Base-by-base conservation (phyloP, 2,888 invertebrate species). In the Spicauda simplicius region DNA sequence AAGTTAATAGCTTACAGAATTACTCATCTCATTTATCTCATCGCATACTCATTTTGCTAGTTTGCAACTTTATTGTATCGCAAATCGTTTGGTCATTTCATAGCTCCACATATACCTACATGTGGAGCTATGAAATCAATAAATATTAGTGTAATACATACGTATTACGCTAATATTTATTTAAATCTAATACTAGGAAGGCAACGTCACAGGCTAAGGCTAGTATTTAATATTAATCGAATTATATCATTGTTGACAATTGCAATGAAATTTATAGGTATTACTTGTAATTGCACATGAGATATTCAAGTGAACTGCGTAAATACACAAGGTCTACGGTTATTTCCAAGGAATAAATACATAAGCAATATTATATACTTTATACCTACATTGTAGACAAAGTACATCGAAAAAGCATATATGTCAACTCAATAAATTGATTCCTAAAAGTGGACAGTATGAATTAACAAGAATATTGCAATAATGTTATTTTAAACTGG, bases 261-360 rank as follows among this genome's bases (percentile, higher is more conserved):
- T n/a, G n/a, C 45, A 45, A n/a, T 45, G 45, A n/a, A 45, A 45
- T 45, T 45, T 45, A 45, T 45, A 37, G 37, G 12, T 37, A 11
- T n/a, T n/a, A 45, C n/a, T 45, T 45, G n/a, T n/a, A 45, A 59
- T 59, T 59, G 45, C 59, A 25, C 59, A 48, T 11, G 20, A 59
- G 59, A 59, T 59, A 59, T 14, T 16, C 59, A 59, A 59, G 20
- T 48, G 25, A 59, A 58, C 58, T 7, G 20, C 12, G n/a, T 58
- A 58, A 58, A 45, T 11, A 41, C 37, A 52, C 19, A 53, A 53
- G 19, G 53, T 53, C 53, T 18, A 11, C 11, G 5, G 18, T 19
- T 20, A 8, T 53, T 20, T 53, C 20, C 53, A 12, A n/a, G 55
- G 25, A 41, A 41, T 41, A 41, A 30, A 30, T 25, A 30, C n/a